Conservation (phyloP, 2,888 invertebrate species). For the Sesamia inferens region DNA sequence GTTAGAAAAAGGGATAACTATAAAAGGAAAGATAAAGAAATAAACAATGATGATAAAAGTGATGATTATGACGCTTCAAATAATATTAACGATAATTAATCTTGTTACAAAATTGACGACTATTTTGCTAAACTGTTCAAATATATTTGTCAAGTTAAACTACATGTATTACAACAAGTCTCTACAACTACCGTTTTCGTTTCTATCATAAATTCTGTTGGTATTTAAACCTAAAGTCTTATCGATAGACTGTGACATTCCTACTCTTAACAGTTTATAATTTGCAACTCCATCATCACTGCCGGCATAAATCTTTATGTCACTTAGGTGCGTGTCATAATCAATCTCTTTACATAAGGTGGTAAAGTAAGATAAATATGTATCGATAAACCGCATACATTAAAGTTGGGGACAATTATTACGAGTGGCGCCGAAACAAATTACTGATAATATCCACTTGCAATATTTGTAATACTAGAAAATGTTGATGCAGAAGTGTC, state of each 20-base stretch:
- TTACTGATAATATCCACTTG: constrained; percentile 44
- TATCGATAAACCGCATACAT: constrained; percentile 53
- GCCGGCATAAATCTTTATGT: constrained; percentile 56
- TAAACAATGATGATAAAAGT: no score
- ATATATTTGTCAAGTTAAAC: not conserved
- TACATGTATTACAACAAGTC: not conserved
- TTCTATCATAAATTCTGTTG: constrained; percentile 22
- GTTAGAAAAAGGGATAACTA: not conserved
- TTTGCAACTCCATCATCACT: constrained; percentile 54
- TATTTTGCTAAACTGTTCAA: not conserved
- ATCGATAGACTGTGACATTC: constrained; percentile 40
- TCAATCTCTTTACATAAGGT: constrained; percentile 54
- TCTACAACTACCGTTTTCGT: constrained; percentile 2
- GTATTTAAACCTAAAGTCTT: constrained; percentile 26
- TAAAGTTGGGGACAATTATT: constrained; percentile 51
- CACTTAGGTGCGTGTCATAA: constrained; percentile 54
- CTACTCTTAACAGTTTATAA: constrained; percentile 39
- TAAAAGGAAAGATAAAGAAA: not conserved
- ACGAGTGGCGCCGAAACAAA: constrained; percentile 61
- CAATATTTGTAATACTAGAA: constrained; percentile 17
- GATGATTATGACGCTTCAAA: not conserved
- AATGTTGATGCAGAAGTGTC: constrained; percentile 31
- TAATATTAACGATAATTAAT: not conserved
- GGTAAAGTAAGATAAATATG: constrained; percentile 52
- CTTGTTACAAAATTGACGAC: not conserved